Conservation (phyloP, 1,140 invertebrate genomes). For the Pararge aegeria region DNA sequence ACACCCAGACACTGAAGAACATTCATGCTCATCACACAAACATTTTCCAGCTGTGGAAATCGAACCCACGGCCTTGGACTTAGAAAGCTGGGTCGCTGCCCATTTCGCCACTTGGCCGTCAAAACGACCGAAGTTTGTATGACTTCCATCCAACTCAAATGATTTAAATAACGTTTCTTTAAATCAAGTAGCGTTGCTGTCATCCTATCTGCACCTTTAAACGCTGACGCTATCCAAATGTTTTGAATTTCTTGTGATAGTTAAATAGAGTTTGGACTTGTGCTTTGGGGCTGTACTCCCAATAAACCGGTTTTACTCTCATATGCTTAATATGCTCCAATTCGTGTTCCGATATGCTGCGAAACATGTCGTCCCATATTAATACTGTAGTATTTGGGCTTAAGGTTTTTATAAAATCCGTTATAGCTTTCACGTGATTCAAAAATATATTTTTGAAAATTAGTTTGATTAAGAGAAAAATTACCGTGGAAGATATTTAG, state of each 20-base stretch:
- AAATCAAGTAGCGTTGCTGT: slow-evolving; percentile 83
- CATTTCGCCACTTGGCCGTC: too few species aligned
- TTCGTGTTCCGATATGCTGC: slow-evolving; percentile 84
- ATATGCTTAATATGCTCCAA: slow-evolving; percentile 83
- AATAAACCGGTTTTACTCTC: slow-evolving; percentile 93
- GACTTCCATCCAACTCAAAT: slow-evolving; percentile 60
- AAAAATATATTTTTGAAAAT: slow-evolving; percentile 83
- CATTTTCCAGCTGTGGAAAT: too few species aligned
- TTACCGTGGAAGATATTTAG: too few species aligned
- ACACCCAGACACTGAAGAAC: too few species aligned
- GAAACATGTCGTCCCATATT: slow-evolving; percentile 98
- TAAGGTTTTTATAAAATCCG: slow-evolving; percentile 82
- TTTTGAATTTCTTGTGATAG: slow-evolving; percentile 76
- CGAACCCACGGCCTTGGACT: too few species aligned
- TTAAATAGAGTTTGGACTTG: slow-evolving; percentile 40
- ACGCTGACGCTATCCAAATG: slow-evolving; percentile 95
- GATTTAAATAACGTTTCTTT: slow-evolving; percentile 52
- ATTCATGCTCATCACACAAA: too few species aligned
- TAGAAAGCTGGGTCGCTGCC: too few species aligned
- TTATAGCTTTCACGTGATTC: slow-evolving; percentile 84
- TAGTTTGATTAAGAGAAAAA: too few species aligned
- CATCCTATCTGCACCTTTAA: slow-evolving; percentile 94
- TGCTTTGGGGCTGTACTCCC: slow-evolving; percentile 82
- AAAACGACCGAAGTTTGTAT: slow-evolving; percentile 50
- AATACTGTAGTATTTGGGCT: slow-evolving; percentile 86